These are phyloP conservation scores for Microcaecilia unicolor DNA, from an alignment of 2,797 vertebrate genomes.

Conservation along the genomic window DNA sequence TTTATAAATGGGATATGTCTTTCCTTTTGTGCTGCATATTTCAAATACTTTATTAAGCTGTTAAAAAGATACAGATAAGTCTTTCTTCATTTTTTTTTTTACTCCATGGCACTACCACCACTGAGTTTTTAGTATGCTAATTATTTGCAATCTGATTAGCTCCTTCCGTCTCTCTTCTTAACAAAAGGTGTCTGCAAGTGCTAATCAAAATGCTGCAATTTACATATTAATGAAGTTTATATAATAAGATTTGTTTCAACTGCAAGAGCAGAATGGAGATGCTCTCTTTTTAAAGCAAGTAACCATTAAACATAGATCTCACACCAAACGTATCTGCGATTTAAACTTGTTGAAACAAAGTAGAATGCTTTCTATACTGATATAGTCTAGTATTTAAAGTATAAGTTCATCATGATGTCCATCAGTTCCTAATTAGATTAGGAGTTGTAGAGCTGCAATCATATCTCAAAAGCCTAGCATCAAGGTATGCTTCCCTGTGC, in stretches of 20 bases:
- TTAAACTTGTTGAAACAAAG: slow-evolving; percentile 7
- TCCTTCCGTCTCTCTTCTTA: slow-evolving; percentile 51
- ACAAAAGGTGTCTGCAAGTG: slow-evolving; percentile 60
- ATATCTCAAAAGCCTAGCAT: slow-evolving; percentile 27
- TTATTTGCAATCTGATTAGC: slow-evolving; percentile 63
- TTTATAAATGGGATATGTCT: slow-evolving; percentile 45
- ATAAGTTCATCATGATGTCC: slow-evolving; percentile 4
- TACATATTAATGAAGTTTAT: slow-evolving; percentile 70
- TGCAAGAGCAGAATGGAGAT: slow-evolving; percentile 40
- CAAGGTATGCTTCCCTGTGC: slow-evolving; percentile 12
- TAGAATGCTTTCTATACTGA: no score
- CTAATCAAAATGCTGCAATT: slow-evolving; percentile 69
- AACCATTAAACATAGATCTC: slow-evolving; percentile 30
- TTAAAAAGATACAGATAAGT: slow-evolving; percentile 35
- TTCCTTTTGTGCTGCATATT: slow-evolving; percentile 26
- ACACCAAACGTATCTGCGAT: background rate
- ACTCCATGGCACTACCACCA: slow-evolving; percentile 41
- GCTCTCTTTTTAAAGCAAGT: slow-evolving; percentile 29
- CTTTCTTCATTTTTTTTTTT: slow-evolving; percentile 27
- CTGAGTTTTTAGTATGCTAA: slow-evolving; percentile 67
- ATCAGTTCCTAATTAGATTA: slow-evolving; percentile 13
- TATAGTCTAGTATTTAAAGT: background rate
- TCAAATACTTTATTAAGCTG: slow-evolving; percentile 33
- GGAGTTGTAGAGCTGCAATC: slow-evolving; percentile 31
- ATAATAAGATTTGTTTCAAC: slow-evolving; percentile 54